Base-by-base conservation (phyloP, 2,113 vertebrate genomes). In the Chunga burmeisteri region DNA sequence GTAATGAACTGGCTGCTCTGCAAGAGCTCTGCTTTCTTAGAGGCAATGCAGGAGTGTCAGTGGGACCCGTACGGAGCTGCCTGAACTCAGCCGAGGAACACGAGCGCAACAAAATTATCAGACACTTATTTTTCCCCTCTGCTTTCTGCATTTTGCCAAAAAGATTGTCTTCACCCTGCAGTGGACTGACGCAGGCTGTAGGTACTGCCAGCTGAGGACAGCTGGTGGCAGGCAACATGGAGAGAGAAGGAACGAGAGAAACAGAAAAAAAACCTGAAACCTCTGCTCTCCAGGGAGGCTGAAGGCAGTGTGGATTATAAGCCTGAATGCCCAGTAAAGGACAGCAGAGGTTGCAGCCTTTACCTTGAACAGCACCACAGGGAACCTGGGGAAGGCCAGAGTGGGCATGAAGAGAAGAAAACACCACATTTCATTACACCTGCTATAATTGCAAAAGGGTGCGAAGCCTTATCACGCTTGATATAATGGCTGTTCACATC, bases 1-100 rank as follows among this genome's bases (percentile, higher is more conserved):
- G 11, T 5, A 68, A 59, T 8, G 19, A 68, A 46, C 6, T 8
- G 9, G 22, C 34, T 90, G 56, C 53, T 49, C 38, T 13, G 21
- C 0, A 4, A 62, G 34, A 83, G 14, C 55, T 81, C 49, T 83
- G 63, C 44, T 52, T 55, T 73, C 55, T 16, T 12, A 32, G 46
- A 80, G 55, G 20, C 22, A 38, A 23, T 7, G 12, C 1, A 4
- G 30, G 59, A 25, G 10, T 16, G 19, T 40, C 14, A 10, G 42
- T n/a, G 55, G 61, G 66, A 47, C 46, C n/a, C 27, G 29, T 10
- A 22, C 0, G 0, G 62, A 49, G 21, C 42, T 2, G 1, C 8
- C 18, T 70, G 63, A 88, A 23, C 72, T 81, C n/a, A 73, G 23
- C 29, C 8, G 2, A 61, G 67, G 47, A 21, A 29, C 5, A 0